A percentile compares a stretch with the other conserved stretches of the same genome.
These are phyloP conservation scores for Protobothrops flavoviridis DNA, from an alignment of 2,113 vertebrate genomes.

Conservation along the genomic window DNA sequence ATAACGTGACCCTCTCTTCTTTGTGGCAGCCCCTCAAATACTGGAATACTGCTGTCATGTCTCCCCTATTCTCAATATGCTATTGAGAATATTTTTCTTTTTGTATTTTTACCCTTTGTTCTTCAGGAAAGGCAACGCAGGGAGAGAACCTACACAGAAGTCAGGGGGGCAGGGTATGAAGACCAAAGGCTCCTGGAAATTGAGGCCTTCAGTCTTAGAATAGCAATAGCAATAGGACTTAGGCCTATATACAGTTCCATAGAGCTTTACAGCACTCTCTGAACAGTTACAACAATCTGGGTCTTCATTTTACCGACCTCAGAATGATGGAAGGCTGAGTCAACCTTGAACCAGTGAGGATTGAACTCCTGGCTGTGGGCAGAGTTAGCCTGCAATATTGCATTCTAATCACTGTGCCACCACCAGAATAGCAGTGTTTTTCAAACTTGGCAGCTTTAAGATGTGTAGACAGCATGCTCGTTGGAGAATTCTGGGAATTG, in stretches of 20 bases:
- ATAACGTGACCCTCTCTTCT: too few species aligned
- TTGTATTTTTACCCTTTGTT: neutral
- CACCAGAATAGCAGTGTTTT: neutral
- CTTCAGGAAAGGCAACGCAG: neutral
- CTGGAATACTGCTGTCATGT: too few species aligned
- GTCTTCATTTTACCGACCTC: neutral
- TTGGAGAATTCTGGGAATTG: neutral
- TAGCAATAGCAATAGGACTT: neutral
- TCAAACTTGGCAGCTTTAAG: neutral
- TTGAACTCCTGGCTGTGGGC: neutral
- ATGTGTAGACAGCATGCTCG: neutral
- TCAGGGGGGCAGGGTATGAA: neutral
- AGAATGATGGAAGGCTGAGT: neutral
- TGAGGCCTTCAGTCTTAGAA: neutral
- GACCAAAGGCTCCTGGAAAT: neutral
- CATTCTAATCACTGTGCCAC: neutral
- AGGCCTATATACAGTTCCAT: neutral
- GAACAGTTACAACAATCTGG: neutral
- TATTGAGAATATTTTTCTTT: neutral
- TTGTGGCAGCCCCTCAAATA: too few species aligned
- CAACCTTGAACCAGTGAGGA: neutral
- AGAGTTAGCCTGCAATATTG: neutral
- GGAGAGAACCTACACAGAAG: neutral
- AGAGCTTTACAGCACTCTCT: neutral
- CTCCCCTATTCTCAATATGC: neutral